phyloP scores from a whole-genome alignment of 1,140 invertebrate genomes.

The Ips nitidus region DNA sequence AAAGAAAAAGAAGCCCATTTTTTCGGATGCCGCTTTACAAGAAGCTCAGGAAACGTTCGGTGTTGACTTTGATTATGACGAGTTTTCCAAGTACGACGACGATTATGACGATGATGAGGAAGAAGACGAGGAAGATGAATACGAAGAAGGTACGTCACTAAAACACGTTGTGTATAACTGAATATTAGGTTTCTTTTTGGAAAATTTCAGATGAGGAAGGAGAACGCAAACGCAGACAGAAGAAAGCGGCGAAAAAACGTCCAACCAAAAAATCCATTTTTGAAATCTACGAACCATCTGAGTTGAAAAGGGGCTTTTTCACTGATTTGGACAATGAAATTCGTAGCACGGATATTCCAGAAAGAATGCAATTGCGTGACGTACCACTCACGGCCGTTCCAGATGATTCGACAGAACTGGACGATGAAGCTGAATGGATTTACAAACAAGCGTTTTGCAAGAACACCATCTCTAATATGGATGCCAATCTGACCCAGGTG shows the following conservation, averaged over 20 bases:
- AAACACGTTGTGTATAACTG: background rate
- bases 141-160: constrained; percentile 43
- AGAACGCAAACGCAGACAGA: constrained; percentile 56
- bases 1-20: constrained; percentile 83
- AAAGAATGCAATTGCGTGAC: constrained; percentile 88
- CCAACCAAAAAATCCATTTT: constrained; percentile 87
- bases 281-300: constrained; percentile 96
- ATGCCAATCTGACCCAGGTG: constrained; percentile 53
- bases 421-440: constrained; percentile 97
- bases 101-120: constrained; percentile 81
- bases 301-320: constrained; percentile 94
- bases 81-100: constrained; percentile 88
- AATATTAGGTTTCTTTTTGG: background rate
- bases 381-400: constrained; percentile 82
- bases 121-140: constrained; percentile 65
- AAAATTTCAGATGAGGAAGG: constrained; percentile 31
- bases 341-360: constrained; percentile 85
- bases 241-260: constrained; percentile 77
- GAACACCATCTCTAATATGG: constrained; percentile 77
- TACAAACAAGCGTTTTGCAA: constrained; percentile 91
- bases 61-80: constrained; percentile 97
- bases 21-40: constrained; percentile 90
- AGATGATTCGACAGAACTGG: constrained; percentile 84
- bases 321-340: constrained; percentile 94
- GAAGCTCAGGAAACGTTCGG: constrained; percentile 99